Percentiles rank a stretch among this genome's conserved stretches.
Conservation (phyloP, 2,113 vertebrate genomes). For the Spermophilus dauricus region DNA sequence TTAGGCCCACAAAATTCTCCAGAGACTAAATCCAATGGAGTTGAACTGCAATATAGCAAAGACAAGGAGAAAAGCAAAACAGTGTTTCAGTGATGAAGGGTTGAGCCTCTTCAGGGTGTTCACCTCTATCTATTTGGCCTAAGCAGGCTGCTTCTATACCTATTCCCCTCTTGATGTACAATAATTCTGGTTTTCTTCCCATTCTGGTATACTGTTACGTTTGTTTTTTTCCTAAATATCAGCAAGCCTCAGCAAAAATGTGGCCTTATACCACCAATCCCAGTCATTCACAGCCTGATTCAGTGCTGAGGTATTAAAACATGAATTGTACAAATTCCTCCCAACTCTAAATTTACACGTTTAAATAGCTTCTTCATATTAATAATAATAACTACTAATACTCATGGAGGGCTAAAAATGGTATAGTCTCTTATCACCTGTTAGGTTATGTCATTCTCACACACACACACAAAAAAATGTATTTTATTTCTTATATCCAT, state of each 20-base stretch:
- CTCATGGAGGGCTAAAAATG: not conserved
- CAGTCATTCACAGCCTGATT: not conserved
- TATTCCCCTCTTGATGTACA: not conserved
- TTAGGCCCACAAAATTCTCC: not conserved
- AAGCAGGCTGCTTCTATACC: not conserved
- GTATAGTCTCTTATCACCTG: not conserved
- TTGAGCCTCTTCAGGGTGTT: not conserved
- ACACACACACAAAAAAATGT: not conserved
- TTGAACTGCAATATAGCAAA: not conserved
- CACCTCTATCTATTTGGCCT: not conserved
- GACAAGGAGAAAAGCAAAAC: not conserved
- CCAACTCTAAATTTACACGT: not conserved
- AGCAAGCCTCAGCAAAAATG: not conserved
- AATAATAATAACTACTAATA: slow-evolving; percentile 11
- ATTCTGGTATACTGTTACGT: not conserved
- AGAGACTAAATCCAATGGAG: not conserved
- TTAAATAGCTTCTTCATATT: not conserved
- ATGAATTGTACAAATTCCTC: slow-evolving; percentile 3
- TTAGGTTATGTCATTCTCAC: slow-evolving; percentile 34
- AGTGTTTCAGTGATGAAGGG: not conserved
- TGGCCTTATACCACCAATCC: not conserved
- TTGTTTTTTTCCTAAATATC: not conserved
- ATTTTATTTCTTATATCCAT: not conserved
- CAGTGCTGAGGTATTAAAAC: not conserved
- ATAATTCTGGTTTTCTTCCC: not conserved